Evolutionary conservation across 2,888 invertebrate species (phyloP), one percentile per base, ranked within the genome.

Genomic region (Crematogaster levior): DNA sequence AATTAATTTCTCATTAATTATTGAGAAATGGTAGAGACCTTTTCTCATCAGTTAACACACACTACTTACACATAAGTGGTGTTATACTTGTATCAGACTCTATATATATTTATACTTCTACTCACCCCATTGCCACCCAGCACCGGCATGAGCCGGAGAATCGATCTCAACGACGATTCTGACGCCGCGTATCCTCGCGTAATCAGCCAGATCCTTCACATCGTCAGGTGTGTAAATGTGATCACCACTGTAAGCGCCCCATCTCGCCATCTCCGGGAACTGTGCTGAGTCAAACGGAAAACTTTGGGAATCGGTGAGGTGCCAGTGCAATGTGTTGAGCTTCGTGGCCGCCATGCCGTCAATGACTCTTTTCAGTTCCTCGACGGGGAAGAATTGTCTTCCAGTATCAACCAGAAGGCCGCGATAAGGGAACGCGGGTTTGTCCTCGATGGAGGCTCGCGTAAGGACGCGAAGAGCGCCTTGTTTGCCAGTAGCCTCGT

Each of bases 281-380:
- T 96, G 95, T 34, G 96, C 96, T 4, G 98, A 96, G 85, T 97
- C 96, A 93, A 98, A 97, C 0, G 99, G 99, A 94, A 99, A 99
- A 88, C 98, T 98, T 94, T 99, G 98, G 18, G 98, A 98, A 94
- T 99, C 99, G 6, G 97, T 97, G 43, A 97, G 95, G 92, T 98
- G 98, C 99, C 99, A 99, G 92, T 99, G 99, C 92, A 99, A 97
- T 2, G 98, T 97, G 95, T 99, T 99, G 87, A 99, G 94, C 94
- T 99, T 99, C 90, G 97, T 97, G 63, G 97, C 96, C 0, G 97
- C 97, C 99, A 99, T 98, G 3, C 97, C 98, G 83, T 98, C 97
- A 91, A 99, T 95, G 12, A 97, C 97, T 15, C 97, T 95, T 90
- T 97, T 96, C 53, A 98, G 95, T 72, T 97, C 96, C 12, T 95